Base-by-base conservation (phyloP, 2,888 invertebrate species). In the Leptopilina myrica region DNA sequence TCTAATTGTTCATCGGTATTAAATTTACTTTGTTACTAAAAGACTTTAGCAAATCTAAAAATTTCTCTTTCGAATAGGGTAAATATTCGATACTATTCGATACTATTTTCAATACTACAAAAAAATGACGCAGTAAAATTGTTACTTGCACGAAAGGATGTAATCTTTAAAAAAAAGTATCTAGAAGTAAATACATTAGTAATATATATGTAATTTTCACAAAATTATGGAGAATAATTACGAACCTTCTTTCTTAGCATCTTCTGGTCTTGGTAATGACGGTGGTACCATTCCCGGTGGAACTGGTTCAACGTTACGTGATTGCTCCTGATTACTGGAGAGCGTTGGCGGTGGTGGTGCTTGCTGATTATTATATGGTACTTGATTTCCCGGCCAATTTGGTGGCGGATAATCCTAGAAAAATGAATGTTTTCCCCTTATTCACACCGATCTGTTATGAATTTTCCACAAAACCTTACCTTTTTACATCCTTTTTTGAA, bases 241-340 rank as follows among this genome's bases (percentile, higher is more conserved):
- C 85, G 66, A 76, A 91, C 92, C 92, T 91, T 92, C 92, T 85
- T 92, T 92, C 64, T 92, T 92, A 14, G 88, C 90, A 76, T 92
- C 92, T 76, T 92, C 92, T 0, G 91, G 89, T 80, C 91, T 85
- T 8, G 88, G 82, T 46, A 87, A 81, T 15, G 84, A 84, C 15
- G 84, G 85, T n/a, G 87, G 83, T 67, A 87, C 84, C 80, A 87
- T 80, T 76, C 81, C 84, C 6, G 87, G 84, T 53, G 87, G 84
- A 77, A 75, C 80, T 69, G 83, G 81, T 64, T 90, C 90, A n/a
- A 88, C 86, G 14, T 86, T 78, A 76, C 90, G 86, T 0, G 88
- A 80, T 1, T 88, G 80, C 66, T 89, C 89, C 76, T 87, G 86
- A 64, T 84, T 76, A 6, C 88, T 82, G 12, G 86, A 80, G 77